Evolutionary conservation across 2,888 invertebrate genomes (phyloP), one percentile per base, ranked within the genome.

Genomic region (Isotomurus palustris): DNA sequence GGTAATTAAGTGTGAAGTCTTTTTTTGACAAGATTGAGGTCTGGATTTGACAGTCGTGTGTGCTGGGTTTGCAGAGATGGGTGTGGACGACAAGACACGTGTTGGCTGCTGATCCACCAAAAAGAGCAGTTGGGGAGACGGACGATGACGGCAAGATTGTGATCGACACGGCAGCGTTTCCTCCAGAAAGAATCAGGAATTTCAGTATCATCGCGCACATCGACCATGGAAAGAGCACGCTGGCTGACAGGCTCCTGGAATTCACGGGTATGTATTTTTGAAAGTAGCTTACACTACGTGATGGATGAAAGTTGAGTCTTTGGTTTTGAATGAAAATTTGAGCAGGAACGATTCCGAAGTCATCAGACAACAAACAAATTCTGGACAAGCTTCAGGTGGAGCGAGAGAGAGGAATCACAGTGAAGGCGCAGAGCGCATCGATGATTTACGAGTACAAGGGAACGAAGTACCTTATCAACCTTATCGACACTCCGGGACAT

Each of bases 141-240:
- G 28, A 14, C n/a, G 52, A 61, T 14, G 48, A 47, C 12, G 38
- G 44, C 2, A 52, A 54, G 17, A 35, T 58, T 14, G 32, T 41
- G 12, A 45, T 69, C 6, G 69, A 71, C 27, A 54, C 71, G 8
- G 68, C 72, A 3, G 70, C 75, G 5, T 75, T 75, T 68, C 75
- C 77, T 12, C 70, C 74, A 25, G 76, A 77, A 49, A 70, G 72
- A 52, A 91, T 94, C 41, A 80, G 95, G 56, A 96, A 96, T 75
- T 95, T 96, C 73, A 89, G 94, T 76, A 96, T 99, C 72, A 92
- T 99, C 63, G 97, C 97, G n/a, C 97, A 99, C 77, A 90, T 99
- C 1, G 97, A 99, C 76, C 97, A 97, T 79, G 97, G 97, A 0
- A 99, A 99, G 78, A 93, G 93, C 75, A 99, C 97, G 0, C 77